phyloP scores from a whole-genome alignment of 2,888 invertebrate species.

The Epinotia ramella region DNA sequence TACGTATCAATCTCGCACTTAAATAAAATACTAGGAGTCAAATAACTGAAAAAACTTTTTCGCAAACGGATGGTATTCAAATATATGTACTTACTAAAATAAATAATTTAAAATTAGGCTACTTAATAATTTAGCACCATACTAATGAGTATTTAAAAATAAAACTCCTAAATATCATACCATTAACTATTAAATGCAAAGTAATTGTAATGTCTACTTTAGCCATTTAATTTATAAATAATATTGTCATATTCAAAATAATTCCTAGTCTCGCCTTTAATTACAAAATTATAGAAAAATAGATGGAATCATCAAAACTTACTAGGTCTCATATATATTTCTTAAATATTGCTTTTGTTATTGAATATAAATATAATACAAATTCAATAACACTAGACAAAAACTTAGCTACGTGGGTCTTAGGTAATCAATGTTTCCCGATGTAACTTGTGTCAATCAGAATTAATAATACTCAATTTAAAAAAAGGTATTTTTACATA shows the following conservation, averaged over 20 bases:
- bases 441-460: neutral
- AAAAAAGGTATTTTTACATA: too few species aligned
- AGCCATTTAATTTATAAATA: conserved; percentile 32
- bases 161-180: conserved; percentile 46
- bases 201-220: conserved; percentile 30
- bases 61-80: neutral
- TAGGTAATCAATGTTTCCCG: neutral
- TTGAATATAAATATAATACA: neutral
- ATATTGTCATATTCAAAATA: conserved; percentile 53
- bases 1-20: too few species aligned
- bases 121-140: conserved; percentile 55
- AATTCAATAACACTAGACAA: neutral
- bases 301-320: conserved; percentile 28
- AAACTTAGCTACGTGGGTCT: neutral
- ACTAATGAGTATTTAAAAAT: conserved; percentile 54
- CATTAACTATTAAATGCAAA: conserved; percentile 57
- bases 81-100: neutral
- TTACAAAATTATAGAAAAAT: conserved; percentile 39
- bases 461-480: neutral
- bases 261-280: conserved; percentile 49
- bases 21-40: neutral
- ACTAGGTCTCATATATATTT: neutral
- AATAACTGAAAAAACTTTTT: neutral
- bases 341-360: neutral
- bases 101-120: conserved; percentile 33